Evolutionary conservation across 2,888 invertebrate species (phyloP), one percentile per base, ranked within the genome.

Genomic region (Drosophila mayaguana): DNA sequence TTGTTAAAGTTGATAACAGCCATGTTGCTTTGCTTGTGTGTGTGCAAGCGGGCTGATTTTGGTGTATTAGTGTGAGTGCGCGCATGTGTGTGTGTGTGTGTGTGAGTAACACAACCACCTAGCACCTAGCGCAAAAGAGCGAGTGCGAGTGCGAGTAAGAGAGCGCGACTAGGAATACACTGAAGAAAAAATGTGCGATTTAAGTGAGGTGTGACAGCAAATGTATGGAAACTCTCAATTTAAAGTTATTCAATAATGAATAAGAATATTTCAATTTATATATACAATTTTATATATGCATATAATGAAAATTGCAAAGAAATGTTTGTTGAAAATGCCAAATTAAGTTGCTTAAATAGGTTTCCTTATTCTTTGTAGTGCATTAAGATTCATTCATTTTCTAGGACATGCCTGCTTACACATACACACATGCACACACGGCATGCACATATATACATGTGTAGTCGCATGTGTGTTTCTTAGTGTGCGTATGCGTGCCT

Each of bases 1-100:
- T 77, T 73, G 89, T 82, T 87, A 57, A 78, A 73, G 81, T 89
- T 89, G 86, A 85, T 88, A 87, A 87, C 83, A 88, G 82, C 88
- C 87, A 89, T 89, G 57, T 72, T 85, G 76, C 63, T 63, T 69
- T 50, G 54, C 62, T 25, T 70, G 75, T 78, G 71, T 78, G 81
- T 69, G 83, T 72, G 72, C 42, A 40, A 7, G 42, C 11, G 62
- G 46, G 53, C 25, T 59, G 43, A 40, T 57, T 50, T 54, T 63
- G 57, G 42, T 50, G 28, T 34, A 50, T 51, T 9, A 2, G 45
- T 25, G 34, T 32, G 42, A 42, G 36, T 43, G 32, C 56, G 45
- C 43, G 43, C 22, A 16, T 43, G 50, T 66, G 62, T 50, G 46
- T 72, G 50, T 66, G 62, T 50, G 46, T 72, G 65, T 57, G 61